Evolutionary conservation across 1,140 invertebrate genomes (phyloP), one percentile per base, ranked within the genome.

Genomic region (Drosophila nannoptera): DNA sequence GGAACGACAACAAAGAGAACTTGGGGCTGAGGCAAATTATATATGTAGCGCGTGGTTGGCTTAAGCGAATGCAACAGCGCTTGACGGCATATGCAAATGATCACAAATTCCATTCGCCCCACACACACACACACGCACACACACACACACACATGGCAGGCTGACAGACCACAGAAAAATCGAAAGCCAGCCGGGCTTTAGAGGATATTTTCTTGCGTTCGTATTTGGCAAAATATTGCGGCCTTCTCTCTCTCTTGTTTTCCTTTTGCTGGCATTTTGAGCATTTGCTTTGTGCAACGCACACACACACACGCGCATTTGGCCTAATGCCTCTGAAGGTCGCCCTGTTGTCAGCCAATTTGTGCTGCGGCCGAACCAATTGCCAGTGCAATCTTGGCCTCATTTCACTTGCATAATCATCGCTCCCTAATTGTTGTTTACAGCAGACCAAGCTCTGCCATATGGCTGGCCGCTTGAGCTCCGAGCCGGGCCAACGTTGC

Each of bases 51-150:
- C 45, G 71, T 62, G 56, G 45, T 43, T 45, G 62, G 61, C 35
- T 73, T 69, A 73, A 61, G 29, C 33, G 14, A 40, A 14, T 11
- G 35, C 7, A 62, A 45, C 49, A 65, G 43, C 45, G 43, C 56
- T 77, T 82, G 82, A 58, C 45, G 55, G 46, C 62, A 62, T 58
- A 81, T 81, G 78, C 78, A 81, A 81, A 81, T 82, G 61, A 63
- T 49, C 40, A 31, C 61, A 65, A 31, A 50, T 49, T 42, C 42
- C 14, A 54, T 22, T 22, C 22, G 3, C 22, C 22, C 22, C 1
- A 22, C 22, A 22, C 22, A 22, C 22, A 22, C 22, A 22, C 22
- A 22, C 12, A 38, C 5, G 22, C 38, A 73, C 29, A 54, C 33
- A 56, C 64, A 64, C 53, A 54, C 7, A 35, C 38, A 68, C 29